Base-by-base conservation (phyloP, 2,888 invertebrate genomes). In the Ferrisia virgata region DNA sequence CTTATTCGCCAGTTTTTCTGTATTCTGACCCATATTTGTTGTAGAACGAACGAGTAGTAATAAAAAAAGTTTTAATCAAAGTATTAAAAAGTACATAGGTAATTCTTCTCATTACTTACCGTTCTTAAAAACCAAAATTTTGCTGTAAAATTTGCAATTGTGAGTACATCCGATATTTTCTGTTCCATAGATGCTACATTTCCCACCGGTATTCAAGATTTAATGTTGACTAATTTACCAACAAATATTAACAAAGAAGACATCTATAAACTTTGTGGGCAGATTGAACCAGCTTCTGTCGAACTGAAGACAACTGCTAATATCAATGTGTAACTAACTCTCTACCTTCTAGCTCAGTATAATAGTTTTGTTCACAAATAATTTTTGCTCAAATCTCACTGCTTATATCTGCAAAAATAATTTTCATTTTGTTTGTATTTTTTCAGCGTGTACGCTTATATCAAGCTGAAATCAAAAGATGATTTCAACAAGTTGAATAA, bases 41-140 rank as follows among this genome's bases (percentile, higher is more conserved):
- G 28, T 28, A 64, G 64, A 13, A 28, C 28, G 4, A 64, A 11
- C 28, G 5, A 64, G 28, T 2, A 64, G 5, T 28, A 64, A 64
- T 2, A 82, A 64, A 69, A 31, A 22, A 28, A 76, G 40, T 33
- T 83, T 83, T 22, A 83, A 76, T 76, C 72, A 83, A 18, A 83
- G 83, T 33, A 83, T 83, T 0, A 76, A 76, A 13, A 83, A 72
- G n/a, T 83, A 83, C 33, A 83, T 83, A n/a, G 83, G 83, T 83
- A 83, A 40, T 18, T 22, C 1, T 8, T 31, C 39, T 31, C 31
- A 22, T 3, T 36, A 76, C 18, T 18, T 28, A 36, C n/a, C n/a
- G n/a, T n/a, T n/a, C n/a, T n/a, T n/a, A n/a, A n/a, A n/a, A n/a
- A n/a, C n/a, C n/a, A n/a, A n/a, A n/a, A n/a, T n/a, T n/a, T n/a